Percentiles rank a stretch among this genome's conserved stretches.
These are phyloP conservation scores for Chamaetylas fuelleborni DNA, from an alignment of 2,113 vertebrate species.

Conservation along the genomic window DNA sequence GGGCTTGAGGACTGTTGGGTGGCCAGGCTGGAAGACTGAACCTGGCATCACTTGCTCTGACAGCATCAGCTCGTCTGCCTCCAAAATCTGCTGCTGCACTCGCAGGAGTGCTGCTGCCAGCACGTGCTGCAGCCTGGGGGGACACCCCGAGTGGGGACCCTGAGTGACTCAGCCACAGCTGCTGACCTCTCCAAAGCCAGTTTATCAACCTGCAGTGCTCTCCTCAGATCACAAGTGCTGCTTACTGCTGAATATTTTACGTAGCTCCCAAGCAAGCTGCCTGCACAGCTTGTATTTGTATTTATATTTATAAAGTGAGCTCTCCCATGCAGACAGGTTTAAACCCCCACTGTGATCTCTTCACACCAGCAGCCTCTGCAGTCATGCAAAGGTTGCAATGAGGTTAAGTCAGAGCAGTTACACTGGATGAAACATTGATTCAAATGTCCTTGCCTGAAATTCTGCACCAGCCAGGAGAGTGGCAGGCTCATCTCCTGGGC, in stretches of 20 bases:
- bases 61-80: accelerated
- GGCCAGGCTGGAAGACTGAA: neutral
- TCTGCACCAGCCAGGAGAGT: neutral
- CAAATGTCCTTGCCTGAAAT: neutral
- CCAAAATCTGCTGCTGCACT: accelerated
- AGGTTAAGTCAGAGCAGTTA: conserved; percentile 17
- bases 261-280: neutral
- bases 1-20: neutral
- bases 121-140: accelerated
- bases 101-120: neutral
- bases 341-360: neutral
- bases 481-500: neutral
- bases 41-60: neutral
- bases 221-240: neutral
- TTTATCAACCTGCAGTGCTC: neutral
- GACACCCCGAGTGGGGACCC: neutral
- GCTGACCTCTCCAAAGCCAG: conserved; percentile 1
- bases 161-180: neutral
- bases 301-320: neutral
- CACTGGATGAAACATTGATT: neutral
- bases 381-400: neutral
- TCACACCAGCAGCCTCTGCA: neutral
- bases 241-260: conserved; percentile 13
- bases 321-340: neutral
- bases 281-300: neutral